These are phyloP conservation scores for Torymus tubicola DNA, from an alignment of 2,888 invertebrate species.

Conservation along the genomic window DNA sequence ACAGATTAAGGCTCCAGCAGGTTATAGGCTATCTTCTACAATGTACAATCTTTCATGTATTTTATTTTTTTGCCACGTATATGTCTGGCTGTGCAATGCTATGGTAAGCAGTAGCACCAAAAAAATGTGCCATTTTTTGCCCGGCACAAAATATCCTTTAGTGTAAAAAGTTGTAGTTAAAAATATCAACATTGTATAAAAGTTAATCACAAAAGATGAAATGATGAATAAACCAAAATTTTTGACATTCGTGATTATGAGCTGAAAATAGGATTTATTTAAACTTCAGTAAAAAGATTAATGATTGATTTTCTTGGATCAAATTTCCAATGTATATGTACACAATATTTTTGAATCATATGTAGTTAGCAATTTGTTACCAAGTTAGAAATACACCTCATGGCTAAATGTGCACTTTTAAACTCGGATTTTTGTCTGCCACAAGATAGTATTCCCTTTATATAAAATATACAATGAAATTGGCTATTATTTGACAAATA, in stretches of 20 bases:
- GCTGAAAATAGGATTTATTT: constrained; percentile 50
- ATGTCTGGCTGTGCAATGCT: constrained; percentile 75
- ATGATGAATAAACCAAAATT: constrained; percentile 23
- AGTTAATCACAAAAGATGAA: constrained; percentile 34
- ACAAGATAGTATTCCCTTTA: constrained; percentile 42
- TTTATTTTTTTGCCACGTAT: constrained; percentile 64
- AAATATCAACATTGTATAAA: constrained; percentile 50
- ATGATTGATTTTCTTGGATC: constrained; percentile 34
- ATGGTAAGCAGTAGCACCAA: constrained; percentile 75
- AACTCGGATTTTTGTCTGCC: constrained; percentile 33
- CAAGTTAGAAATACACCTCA: constrained; percentile 33
- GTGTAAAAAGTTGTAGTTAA: constrained; percentile 45
- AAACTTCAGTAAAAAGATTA: constrained; percentile 55
- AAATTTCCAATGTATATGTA: constrained; percentile 49
- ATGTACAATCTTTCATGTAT: constrained; percentile 75
- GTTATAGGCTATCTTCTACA: constrained; percentile 76
- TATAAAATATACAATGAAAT: constrained; percentile 57
- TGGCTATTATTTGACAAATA: constrained; percentile 47
- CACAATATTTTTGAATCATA: constrained; percentile 44
- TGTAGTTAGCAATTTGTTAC: constrained; percentile 30
- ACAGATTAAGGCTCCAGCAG: constrained; percentile 77
- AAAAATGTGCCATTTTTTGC: constrained; percentile 63
- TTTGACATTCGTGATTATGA: constrained; percentile 31
- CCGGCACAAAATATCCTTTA: constrained; percentile 60
- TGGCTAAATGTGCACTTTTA: constrained; percentile 39